Base-by-base conservation (phyloP, 1,140 invertebrate genomes). In the Solenopsis fugax region DNA sequence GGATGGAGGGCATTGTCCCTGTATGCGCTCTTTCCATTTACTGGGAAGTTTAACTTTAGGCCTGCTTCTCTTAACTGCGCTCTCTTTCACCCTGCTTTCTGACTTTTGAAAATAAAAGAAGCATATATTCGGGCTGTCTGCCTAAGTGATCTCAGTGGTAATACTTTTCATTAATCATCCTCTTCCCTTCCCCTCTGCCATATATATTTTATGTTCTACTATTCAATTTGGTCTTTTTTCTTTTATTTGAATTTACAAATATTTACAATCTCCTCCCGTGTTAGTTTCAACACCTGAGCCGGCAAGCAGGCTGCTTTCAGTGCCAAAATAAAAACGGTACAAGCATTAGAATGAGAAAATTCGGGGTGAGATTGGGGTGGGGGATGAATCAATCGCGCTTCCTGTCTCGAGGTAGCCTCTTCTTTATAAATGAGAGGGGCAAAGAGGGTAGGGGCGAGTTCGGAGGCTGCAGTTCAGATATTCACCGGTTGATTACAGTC, bases 401-500 rank as follows among this genome's bases (percentile, higher is more conserved):
- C 84, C 88, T 64, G 87, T 89, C 87, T 90, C 88, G 89, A 80
- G 86, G 71, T 86, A 92, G 93, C 85, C 91, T 92, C 92, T 95
- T 95, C 94, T 95, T 95, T 95, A 95, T 95, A 95, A 95, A 94
- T 95, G 94, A 95, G 93, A 72, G 78, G 65, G 77, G 71, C 18
- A 73, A 85, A 41, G 21, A 69, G 65, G 21, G 65, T 50, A 62
- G 87, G 90, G 89, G 88, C 81, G 91, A 93, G 92, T 92, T 92
- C 91, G 89, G 91, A 91, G 92, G 87, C 84, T 89, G 90, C 93
- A 93, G 92, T 94, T 95, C 94, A 94, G 94, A 95, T 95, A 95
- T 95, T 95, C 95, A 94, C 94, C 93, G 93, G 94, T 95, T 95
- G 95, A 95, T 95, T 95, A 95, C 94, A 91, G 92, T 92, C 92